Base-by-base conservation (phyloP, 2,888 invertebrate genomes). In the Stenoptilia bipunctidactyla region DNA sequence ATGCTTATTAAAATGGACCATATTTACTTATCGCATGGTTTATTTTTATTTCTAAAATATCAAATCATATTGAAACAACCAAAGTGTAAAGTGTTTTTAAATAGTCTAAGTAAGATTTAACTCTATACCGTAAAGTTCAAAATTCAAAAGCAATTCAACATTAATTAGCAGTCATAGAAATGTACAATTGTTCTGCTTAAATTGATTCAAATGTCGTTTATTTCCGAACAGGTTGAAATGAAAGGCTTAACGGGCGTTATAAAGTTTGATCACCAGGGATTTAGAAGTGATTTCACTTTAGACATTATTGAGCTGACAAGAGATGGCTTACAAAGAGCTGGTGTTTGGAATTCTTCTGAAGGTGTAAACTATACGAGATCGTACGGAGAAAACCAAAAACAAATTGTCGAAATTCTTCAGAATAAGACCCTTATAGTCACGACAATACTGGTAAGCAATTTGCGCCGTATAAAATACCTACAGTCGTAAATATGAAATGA, bases 241-340 rank as follows among this genome's bases (percentile, higher is more conserved):
- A 89, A 91, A 55, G 97, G 97, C n/a, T 82, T 96, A 52, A 96
- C 96, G 1, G 97, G 97, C 48, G 89, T 92, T 42, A 95, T 97
- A 57, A 94, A 94, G 77, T 96, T 97, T 73, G 96, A 97, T 79
- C 92, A 93, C 73, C 92, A 94, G 80, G 97, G 98, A 40, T 94
- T 95, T 73, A 88, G 98, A 44, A 92, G 94, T 36, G 93, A 96
- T 70, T 96, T 97, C 66, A 90, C 92, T 48, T 85, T 98, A 52
- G 97, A 97, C 66, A 92, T 98, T 52, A 91, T 98, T 48, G 96
- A 97, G 70, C 85, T 97, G 48, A 92, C 90, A 40, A 90, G 93
- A 52, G 90, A 91, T 43, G 95, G 95, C 0, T 80, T 95, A 39
- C 89, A 91, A 58, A 93, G 92, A 72, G 93, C 94, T 44, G 95